phyloP scores from a whole-genome alignment of 1,140 invertebrate species.

The Platyura marginata region DNA sequence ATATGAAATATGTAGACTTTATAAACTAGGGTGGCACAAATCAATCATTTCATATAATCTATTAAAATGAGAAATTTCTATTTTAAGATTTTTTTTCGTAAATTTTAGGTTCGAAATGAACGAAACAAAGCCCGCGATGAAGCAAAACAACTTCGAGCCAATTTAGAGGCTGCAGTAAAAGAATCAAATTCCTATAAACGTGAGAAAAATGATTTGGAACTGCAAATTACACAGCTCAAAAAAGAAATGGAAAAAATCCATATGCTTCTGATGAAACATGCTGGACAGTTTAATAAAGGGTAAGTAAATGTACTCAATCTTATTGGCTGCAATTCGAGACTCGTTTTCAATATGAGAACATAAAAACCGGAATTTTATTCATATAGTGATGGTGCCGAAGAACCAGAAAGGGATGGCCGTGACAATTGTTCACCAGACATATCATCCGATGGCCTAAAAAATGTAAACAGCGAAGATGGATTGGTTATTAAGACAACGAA shows the following conservation, averaged over 20 bases:
- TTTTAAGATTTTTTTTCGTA: neutral
- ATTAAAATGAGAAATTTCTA: slow-evolving; percentile 1
- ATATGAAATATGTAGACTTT: too few relatives aligned
- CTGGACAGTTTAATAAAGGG: slow-evolving; percentile 37
- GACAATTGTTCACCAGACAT: slow-evolving; percentile 20
- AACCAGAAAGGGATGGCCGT: slow-evolving; percentile 17
- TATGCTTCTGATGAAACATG: slow-evolving; percentile 43
- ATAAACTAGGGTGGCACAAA: too few relatives aligned
- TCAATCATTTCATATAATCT: too few relatives aligned
- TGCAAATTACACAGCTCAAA: slow-evolving; percentile 61
- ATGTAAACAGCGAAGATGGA: slow-evolving; percentile 27
- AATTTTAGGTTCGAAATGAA: slow-evolving; percentile 50
- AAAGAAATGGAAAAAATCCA: slow-evolving; percentile 64
- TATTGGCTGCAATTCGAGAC: too few relatives aligned
- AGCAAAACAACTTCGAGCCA: slow-evolving; percentile 56
- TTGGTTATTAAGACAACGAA: slow-evolving; percentile 11
- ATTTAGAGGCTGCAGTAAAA: slow-evolving; percentile 60
- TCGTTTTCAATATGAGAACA: too few relatives aligned
- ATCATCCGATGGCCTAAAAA: slow-evolving; percentile 24
- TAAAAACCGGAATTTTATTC: too few relatives aligned
- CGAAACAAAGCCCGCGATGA: slow-evolving; percentile 77
- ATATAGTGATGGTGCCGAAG: slow-evolving; percentile 12
- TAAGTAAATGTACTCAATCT: slow-evolving; percentile 2
- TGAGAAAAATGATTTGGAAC: slow-evolving; percentile 60
- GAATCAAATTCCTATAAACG: slow-evolving; percentile 55